Evolutionary conservation across 2,888 invertebrate genomes (phyloP).

Genomic region (Lithodes maja): DNA sequence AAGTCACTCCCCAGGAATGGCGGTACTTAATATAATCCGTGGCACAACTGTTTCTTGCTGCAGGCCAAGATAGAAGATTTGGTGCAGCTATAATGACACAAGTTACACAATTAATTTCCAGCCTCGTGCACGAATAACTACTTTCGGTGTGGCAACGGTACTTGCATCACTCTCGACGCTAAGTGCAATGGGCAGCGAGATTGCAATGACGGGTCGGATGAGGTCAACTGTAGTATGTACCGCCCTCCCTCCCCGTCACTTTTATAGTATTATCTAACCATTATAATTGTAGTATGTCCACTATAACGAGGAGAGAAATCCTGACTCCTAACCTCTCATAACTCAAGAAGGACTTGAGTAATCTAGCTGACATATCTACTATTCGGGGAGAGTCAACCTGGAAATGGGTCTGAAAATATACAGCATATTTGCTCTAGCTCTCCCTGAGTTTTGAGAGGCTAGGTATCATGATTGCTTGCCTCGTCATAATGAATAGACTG

Average conservation of each 20-base stretch:
- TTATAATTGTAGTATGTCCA: no score
- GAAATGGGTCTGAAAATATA: no score
- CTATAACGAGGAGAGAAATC: no score
- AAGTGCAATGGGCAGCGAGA: slow-evolving; percentile 78
- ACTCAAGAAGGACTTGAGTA: no score
- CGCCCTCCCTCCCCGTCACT: background rate
- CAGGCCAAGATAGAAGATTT: background rate
- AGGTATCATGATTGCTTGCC: no score
- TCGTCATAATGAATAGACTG: no score
- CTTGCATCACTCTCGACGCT: slow-evolving; percentile 78
- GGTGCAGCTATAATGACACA: slow-evolving; percentile 40
- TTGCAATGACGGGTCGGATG: slow-evolving; percentile 78
- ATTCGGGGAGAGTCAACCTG: no score
- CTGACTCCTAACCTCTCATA: no score
- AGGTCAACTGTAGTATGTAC: slow-evolving; percentile 77
- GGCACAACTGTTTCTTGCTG: background rate
- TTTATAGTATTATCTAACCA: no score
- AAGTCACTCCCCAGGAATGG: background rate
- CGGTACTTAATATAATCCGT: background rate
- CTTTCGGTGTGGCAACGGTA: slow-evolving; percentile 80
- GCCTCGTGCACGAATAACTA: slow-evolving; percentile 74
- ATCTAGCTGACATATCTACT: no score
- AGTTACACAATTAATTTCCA: slow-evolving; percentile 60
- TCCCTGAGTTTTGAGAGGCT: no score
- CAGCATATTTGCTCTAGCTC: no score